phyloP scores from a whole-genome alignment of 37 sponge, comb jelly and placozoan species.

The Chondrosia reniformis region DNA sequence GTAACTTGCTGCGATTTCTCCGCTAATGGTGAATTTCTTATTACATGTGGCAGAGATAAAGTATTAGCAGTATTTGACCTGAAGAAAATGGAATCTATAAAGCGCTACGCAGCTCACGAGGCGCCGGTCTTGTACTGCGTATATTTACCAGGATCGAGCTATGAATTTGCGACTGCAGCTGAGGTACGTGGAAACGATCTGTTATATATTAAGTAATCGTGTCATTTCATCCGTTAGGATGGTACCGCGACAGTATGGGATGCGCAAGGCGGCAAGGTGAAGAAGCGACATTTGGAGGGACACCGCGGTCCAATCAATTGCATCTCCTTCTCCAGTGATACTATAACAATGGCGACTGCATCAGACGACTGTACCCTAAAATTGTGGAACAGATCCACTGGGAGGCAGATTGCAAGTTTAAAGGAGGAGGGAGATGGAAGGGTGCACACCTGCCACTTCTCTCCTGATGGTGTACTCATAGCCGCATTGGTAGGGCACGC shows the following conservation, averaged over 20 bases:
- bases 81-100: conserved; percentile 33
- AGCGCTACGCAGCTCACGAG: conserved; percentile 30
- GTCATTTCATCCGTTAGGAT: neutral
- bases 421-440: conserved; percentile 44
- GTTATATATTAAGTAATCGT: neutral
- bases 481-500: conserved; percentile 67
- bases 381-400: conserved; percentile 74
- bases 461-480: conserved; percentile 70
- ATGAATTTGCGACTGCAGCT: conserved; percentile 56
- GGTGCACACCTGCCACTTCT: conserved; percentile 65
- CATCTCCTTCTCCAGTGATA: conserved; percentile 70
- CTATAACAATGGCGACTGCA: conserved; percentile 60
- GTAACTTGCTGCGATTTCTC: conserved; percentile 76
- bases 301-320: conserved; percentile 67
- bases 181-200: conserved; percentile 12
- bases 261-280: conserved; percentile 21
- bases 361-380: conserved; percentile 60
- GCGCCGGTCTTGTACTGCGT: conserved; percentile 50
- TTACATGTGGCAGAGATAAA: conserved; percentile 53
- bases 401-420: conserved; percentile 52
- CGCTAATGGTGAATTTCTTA: conserved; percentile 48
- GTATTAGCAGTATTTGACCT: conserved; percentile 62
- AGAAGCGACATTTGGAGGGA: conserved; percentile 40
- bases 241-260: conserved; percentile 50
- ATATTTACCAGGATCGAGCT: conserved; percentile 34